These are phyloP conservation scores for Butastur rufipennis DNA, from an alignment of 2,113 vertebrate species.

Conservation along the genomic window DNA sequence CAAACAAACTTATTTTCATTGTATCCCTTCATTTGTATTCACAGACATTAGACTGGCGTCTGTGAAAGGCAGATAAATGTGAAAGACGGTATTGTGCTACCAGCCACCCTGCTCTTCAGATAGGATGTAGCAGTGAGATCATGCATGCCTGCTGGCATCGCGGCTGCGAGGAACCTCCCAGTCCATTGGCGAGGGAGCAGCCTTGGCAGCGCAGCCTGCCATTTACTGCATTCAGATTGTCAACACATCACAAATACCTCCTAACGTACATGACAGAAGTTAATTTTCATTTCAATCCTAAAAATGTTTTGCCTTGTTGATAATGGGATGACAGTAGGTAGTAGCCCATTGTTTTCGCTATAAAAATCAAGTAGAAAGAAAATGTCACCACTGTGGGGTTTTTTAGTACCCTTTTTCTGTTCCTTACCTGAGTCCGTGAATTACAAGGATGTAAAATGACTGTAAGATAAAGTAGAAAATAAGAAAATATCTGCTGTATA, in stretches of 20 bases:
- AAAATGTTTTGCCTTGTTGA: not conserved
- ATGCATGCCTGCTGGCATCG: fast-evolving
- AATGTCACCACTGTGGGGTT: not conserved
- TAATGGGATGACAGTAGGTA: not conserved
- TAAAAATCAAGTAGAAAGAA: not conserved
- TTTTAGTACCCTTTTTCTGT: not conserved
- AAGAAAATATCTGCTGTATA: not conserved
- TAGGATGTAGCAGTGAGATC: not conserved
- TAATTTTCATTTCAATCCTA: not conserved
- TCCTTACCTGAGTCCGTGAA: fast-evolving
- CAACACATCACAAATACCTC: not conserved
- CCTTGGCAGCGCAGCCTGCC: not conserved
- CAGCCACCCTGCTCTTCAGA: not conserved
- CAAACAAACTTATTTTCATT: not conserved
- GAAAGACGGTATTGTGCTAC: fast-evolving
- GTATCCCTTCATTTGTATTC: not conserved
- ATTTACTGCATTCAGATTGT: fast-evolving
- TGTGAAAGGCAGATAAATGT: not conserved
- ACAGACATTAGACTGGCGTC: not conserved
- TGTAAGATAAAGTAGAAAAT: not conserved
- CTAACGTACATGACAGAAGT: fast-evolving
- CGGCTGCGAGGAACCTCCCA: fast-evolving
- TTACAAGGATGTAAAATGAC: not conserved
- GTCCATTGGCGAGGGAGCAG: not conserved
- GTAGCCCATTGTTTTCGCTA: not conserved